Evolutionary conservation across 2,797 vertebrate species (phyloP), one percentile per base, ranked within the genome.

Genomic region (Botia kubotai): DNA sequence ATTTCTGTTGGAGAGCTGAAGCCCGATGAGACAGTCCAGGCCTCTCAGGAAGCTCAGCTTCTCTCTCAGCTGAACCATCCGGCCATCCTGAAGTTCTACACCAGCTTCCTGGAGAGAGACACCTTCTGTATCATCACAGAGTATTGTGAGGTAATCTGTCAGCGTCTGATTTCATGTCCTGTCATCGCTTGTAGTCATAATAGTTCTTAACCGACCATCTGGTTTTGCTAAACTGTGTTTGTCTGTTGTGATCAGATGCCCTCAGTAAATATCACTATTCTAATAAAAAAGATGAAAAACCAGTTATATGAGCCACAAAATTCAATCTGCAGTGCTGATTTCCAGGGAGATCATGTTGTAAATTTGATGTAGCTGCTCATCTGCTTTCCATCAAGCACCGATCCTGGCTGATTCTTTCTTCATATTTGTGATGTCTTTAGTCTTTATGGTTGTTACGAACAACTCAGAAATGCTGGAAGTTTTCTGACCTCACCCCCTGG

Each of bases 81-180:
- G 21, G 84, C 94, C 87, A 96, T 96, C 84, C 93, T 96, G 79
- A 94, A 92, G 85, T 96, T 95, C 92, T 89, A 95, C 77, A 89
- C 89, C 76, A 96, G 95, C 88, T 97, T 96, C 87, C 87, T 97
- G 90, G 94, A 96, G 79, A 89, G 62, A 85, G 91, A 92, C n/a
- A 88, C 85, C 84, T 96, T 96, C 92, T 97, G 94, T 86, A 96
- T 97, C 82, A 91, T 97, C 85, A 96, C 95, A 0, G 96, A 97
- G 77, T 96, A 94, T 87, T 96, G 95, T 52, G 95, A 96, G 95
- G 96, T 97, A 88, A 94, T 21, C 26, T 4, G 60, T 5, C 63
- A 4, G 21, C 72, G 6, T n/a, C 7, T 67, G 10, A 2, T 21
- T 10, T 72, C 33, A 11, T 55, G 7, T 57, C 2, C 0, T 62